These are phyloP conservation scores for Chauna torquata DNA, from an alignment of 2,113 vertebrate genomes.

Conservation along the genomic window DNA sequence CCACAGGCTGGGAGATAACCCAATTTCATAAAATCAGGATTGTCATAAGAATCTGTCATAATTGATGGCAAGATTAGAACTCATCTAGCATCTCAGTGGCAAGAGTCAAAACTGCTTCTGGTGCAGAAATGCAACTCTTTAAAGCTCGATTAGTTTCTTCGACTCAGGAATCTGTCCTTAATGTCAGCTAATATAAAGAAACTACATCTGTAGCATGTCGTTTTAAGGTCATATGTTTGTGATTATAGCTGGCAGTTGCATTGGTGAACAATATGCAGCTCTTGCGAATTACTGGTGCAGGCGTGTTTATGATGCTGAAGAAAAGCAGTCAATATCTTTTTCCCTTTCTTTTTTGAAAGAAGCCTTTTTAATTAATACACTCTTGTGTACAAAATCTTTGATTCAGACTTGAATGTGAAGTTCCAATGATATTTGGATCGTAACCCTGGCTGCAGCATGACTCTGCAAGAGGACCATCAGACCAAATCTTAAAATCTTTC, in stretches of 20 bases:
- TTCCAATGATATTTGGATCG: background rate
- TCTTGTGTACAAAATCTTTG: background rate
- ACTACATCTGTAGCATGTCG: background rate
- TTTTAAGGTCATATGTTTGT: constrained; percentile 29
- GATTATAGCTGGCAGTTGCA: background rate
- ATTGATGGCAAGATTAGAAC: constrained; percentile 17
- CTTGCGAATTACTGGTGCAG: background rate
- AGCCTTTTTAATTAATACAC: background rate
- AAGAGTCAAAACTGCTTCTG: constrained; percentile 15
- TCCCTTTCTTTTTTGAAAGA: background rate
- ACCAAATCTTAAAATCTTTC: background rate
- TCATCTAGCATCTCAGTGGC: background rate
- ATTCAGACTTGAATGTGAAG: background rate
- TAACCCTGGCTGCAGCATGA: background rate
- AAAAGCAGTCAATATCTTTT: background rate
- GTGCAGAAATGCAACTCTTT: background rate
- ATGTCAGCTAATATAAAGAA: constrained; percentile 22
- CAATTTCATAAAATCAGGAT: constrained; percentile 67
- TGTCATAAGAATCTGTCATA: constrained; percentile 34
- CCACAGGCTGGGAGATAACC: constrained; percentile 56
- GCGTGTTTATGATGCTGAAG: background rate
- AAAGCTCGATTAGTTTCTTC: constrained; percentile 3
- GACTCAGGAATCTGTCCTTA: background rate
- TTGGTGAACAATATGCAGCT: background rate
- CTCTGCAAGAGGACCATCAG: background rate